These are phyloP conservation scores for Coregonus ussuriensis DNA, from an alignment of 2,797 vertebrate species.

Conservation along the genomic window DNA sequence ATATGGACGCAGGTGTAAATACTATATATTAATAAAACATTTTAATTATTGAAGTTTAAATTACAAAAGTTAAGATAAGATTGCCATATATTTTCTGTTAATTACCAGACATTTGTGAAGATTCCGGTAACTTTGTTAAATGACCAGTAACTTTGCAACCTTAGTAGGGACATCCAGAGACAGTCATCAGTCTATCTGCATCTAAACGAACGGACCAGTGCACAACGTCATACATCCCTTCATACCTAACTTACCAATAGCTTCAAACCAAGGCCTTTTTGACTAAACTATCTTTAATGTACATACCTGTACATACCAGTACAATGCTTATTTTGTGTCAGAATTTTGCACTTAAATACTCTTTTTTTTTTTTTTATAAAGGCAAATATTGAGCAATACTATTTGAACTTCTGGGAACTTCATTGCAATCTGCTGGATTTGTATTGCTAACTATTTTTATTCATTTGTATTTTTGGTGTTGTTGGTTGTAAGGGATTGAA, in stretches of 20 bases:
- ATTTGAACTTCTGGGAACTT: constrained; percentile 42
- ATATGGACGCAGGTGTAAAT: too few relatives aligned
- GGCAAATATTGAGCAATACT: constrained; percentile 47
- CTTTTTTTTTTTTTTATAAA: constrained; percentile 33
- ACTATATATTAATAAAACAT: too few relatives aligned
- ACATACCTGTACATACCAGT: constrained; percentile 59
- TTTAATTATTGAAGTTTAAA: too few relatives aligned
- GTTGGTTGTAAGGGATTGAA: constrained; percentile 45
- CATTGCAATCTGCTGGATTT: constrained; percentile 73
- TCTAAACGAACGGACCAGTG: constrained; percentile 19
- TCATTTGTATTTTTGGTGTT: constrained; percentile 51
- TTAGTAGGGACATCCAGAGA: neutral
- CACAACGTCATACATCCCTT: constrained; percentile 39
- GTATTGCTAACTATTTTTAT: constrained; percentile 66
- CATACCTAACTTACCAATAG: constrained; percentile 39
- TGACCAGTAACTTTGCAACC: too few relatives aligned
- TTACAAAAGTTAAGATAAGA: too few relatives aligned
- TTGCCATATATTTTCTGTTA: too few relatives aligned
- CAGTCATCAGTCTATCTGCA: constrained; percentile 28
- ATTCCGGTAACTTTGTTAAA: too few relatives aligned
- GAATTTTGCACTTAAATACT: constrained; percentile 36
- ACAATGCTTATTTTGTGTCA: constrained; percentile 57
- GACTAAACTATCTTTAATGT: constrained; percentile 52
- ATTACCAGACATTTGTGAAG: too few relatives aligned
- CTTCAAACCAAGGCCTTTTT: constrained; percentile 51